Evolutionary conservation across 2,113 vertebrate species (phyloP).

Genomic region (Symphodus melops): DNA sequence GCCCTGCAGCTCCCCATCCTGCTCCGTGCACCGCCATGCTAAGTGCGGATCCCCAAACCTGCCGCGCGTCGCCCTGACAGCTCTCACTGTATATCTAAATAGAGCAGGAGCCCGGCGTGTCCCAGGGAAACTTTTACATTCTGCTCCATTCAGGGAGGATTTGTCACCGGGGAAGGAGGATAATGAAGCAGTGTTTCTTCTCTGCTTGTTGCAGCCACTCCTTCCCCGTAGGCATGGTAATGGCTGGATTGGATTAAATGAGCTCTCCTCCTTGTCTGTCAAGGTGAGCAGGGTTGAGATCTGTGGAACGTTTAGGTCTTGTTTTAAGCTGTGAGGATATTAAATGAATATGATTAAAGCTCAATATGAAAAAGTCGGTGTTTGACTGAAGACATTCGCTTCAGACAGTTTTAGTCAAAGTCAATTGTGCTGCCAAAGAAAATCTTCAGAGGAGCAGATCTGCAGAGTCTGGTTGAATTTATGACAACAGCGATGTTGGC

Average conservation of each 20-base stretch:
- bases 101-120: conserved; percentile 69
- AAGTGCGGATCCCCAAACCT: conserved; percentile 70
- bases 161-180: conserved; percentile 74
- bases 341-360: conserved; percentile 54
- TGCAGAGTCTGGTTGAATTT: conserved; percentile 1
- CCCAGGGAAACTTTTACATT: conserved; percentile 76
- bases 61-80: conserved; percentile 66
- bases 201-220: conserved; percentile 63
- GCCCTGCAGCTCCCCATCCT: conserved; percentile 86
- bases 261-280: conserved; percentile 70
- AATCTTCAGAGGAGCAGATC: not conserved
- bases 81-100: conserved; percentile 77
- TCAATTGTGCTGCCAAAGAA: conserved; percentile 2
- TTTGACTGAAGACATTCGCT: conserved; percentile 19
- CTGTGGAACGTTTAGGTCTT: conserved; percentile 56
- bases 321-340: conserved; percentile 45
- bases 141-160: conserved; percentile 78
- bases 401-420: conserved; percentile 24
- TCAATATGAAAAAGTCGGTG: conserved; percentile 18
- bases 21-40: conserved; percentile 51
- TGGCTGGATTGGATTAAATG: conserved; percentile 78
- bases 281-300: conserved; percentile 47
- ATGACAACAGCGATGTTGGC: not conserved
- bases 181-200: conserved; percentile 74
- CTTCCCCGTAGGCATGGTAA: conserved; percentile 67